Evolutionary conservation across 2,797 vertebrate genomes (phyloP).

Genomic region (Perodicticus potto): DNA sequence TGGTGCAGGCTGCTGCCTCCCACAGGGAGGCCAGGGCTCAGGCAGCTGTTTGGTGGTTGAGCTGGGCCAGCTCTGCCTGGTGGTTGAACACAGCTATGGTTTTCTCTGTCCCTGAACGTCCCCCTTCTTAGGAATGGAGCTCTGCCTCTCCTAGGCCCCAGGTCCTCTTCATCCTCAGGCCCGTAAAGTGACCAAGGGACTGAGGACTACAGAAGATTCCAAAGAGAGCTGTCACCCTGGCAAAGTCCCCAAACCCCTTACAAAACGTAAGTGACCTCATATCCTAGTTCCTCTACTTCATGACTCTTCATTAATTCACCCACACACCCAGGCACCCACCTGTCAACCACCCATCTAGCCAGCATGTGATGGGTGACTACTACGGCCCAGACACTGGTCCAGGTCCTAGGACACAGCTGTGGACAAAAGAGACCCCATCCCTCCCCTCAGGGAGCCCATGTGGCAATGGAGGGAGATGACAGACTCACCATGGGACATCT

Average conservation of each 20-base stretch:
- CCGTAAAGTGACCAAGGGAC: background rate
- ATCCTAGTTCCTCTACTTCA: background rate
- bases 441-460: background rate
- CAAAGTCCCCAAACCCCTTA: background rate
- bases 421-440: background rate
- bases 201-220: background rate
- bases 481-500: background rate
- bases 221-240: background rate
- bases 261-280: background rate
- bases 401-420: background rate
- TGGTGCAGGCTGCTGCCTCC: background rate
- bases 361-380: background rate
- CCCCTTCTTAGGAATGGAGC: background rate
- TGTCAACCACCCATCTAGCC: background rate
- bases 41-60: fast-evolving
- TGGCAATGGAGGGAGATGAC: background rate
- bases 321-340: fast-evolving
- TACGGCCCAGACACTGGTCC: fast-evolving
- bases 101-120: background rate
- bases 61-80: no score
- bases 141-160: background rate
- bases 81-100: background rate
- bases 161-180: background rate
- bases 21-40: background rate
- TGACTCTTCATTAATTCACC: background rate